Evolutionary conservation across 2,113 vertebrate genomes (phyloP).

Genomic region (Hippopotamus amphibius): DNA sequence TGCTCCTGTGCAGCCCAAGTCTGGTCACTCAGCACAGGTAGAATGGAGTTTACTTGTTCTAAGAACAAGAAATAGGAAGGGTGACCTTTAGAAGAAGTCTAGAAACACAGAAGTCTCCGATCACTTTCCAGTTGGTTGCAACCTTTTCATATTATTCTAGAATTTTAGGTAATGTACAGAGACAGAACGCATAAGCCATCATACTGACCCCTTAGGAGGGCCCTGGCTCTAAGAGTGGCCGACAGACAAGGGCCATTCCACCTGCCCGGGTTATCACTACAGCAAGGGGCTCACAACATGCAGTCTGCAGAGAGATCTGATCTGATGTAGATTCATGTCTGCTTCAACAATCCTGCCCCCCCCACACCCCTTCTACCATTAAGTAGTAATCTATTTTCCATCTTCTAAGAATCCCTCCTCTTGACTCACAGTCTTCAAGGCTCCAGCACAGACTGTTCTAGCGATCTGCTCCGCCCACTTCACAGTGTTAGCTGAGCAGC

Average conservation of each 20-base stretch:
- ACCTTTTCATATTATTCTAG: background rate
- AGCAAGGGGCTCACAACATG: no score
- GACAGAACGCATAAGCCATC: background rate
- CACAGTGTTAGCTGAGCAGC: background rate
- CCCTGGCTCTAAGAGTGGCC: background rate
- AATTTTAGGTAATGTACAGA: background rate
- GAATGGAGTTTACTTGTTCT: background rate
- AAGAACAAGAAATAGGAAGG: background rate
- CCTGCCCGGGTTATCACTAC: background rate
- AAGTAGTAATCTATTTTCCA: background rate
- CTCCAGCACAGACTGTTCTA: background rate
- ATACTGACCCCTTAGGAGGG: background rate
- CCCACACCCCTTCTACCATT: background rate
- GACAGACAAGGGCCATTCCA: background rate
- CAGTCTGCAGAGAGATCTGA: background rate
- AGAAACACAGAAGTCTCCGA: background rate
- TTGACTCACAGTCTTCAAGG: background rate
- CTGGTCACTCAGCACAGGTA: no score
- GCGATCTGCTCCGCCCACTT: background rate
- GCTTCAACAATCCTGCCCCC: background rate
- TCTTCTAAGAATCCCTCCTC: background rate
- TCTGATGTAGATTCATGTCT: background rate
- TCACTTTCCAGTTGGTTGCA: background rate
- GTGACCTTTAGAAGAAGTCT: background rate
- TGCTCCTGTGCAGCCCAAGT: background rate